Evolutionary conservation across 2,113 vertebrate species (phyloP), one percentile per base, ranked within the genome.

Genomic region (Chitala chitala): DNA sequence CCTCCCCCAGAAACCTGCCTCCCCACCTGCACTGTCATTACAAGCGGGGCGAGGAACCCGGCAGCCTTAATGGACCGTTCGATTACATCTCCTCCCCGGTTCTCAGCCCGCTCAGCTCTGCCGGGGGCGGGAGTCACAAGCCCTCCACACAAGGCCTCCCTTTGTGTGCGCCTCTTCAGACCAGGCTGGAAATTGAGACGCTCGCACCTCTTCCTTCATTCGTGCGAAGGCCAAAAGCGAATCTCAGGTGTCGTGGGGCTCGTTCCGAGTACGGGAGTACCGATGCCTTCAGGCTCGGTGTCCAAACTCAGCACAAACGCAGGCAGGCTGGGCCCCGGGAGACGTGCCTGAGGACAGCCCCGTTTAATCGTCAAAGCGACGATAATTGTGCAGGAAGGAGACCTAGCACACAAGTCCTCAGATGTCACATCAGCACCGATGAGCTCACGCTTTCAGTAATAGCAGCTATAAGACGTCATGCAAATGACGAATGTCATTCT

Each of bases 21-120:
- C 40, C 79, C 79, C 77, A 87, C 76, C 63, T 50, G 75, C 72
- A 75, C 78, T 84, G 81, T 82, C 82, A 88, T 86, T 82, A 86
- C 85, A 78, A 82, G 80, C 74, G 74, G 73, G 75, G 78, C 77
- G 82, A 87, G 82, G 83, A 71, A 83, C 70, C 76, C 84, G 78
- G 80, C 81, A 80, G 78, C 38, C 82, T 77, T 78, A 54, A 78
- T 82, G 82, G 81, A 78, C 81, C 29, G 0, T 72, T 71, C 69
- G 82, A 79, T 85, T 81, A 71, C 66, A 79, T 78, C 85, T 83
- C 72, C 75, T 69, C 74, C 68, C 80, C 78, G 70, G 38, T 59
- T 82, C 76, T 83, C 73, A 78, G 66, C 66, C 72, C 73, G 76
- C 81, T 81, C 71, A 80, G 4, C 51, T 71, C 50, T 22, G n/a